Base-by-base conservation (phyloP, 1,140 invertebrate genomes). In the Rhyzopertha dominica region DNA sequence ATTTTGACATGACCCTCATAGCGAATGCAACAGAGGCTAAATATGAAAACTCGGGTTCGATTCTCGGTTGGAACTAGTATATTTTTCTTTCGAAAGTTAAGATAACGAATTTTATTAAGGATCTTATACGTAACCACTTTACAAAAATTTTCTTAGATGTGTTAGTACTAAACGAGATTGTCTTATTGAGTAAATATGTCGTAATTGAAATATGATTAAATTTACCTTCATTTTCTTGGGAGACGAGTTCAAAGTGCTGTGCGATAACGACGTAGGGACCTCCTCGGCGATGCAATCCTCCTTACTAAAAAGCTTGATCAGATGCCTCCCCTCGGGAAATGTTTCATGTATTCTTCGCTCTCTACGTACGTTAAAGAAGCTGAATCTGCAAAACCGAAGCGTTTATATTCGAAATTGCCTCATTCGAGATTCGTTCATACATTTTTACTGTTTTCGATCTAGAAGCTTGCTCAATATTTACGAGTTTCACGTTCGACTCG, bases 331-430 rank as follows among this genome's bases (percentile, higher is more conserved):
- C 53, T 54, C 66, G 14, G 56, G 62, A 57, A 59, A 61, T 38
- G 49, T 67, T 62, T 59, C 66, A 56, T 66, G 62, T 51, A 63
- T 71, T 61, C 55, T 64, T 49, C 58, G 55, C 60, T 65, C 63
- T 57, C 61, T 66, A 53, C 51, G 66, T 56, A 69, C 56, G 63
- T 73, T 56, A 65, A 74, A 65, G 69, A 75, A 68, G 62, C 74
- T 52, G 62, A 74, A 66, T 62, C 74, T 61, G 29, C 26, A 59
- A 52, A 26, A 50, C 17, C 24, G 5, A 8, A 26, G 25, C 25
- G n/a, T 8, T 26, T 26, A 26, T 8, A 26, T 8, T 26, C n/a
- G 25, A 26, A n/a, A 8, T 8, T 26, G 25, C 25, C 8, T n/a
- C n/a, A n/a, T n/a, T n/a, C n/a, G n/a, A n/a, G n/a, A n/a, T n/a